Evolutionary conservation across 1,140 invertebrate species (phyloP).

Genomic region (Manduca sexta): DNA sequence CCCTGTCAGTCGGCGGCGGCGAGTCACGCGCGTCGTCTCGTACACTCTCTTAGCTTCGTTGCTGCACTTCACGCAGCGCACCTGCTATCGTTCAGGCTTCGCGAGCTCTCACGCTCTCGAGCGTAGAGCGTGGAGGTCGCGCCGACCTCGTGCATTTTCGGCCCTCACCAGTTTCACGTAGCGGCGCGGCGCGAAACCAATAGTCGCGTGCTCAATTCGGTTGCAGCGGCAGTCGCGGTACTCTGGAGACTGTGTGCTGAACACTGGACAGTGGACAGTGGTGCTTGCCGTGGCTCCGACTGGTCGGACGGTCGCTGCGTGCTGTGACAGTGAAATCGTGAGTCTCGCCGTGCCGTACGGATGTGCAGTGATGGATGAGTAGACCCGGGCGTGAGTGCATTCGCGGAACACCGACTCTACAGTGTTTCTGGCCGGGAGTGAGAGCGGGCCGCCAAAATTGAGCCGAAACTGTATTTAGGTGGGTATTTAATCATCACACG

Average conservation of each 20-base stretch:
- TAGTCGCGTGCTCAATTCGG: slow-evolving; percentile 15
- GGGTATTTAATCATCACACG: slow-evolving; percentile 33
- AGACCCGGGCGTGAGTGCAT: slow-evolving; percentile 50
- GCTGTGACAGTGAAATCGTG: slow-evolving; percentile 70
- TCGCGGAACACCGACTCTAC: slow-evolving; percentile 33
- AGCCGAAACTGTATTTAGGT: slow-evolving; percentile 72
- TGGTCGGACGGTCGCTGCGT: slow-evolving; percentile 40
- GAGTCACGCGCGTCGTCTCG: slow-evolving; percentile 64
- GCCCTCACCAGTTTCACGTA: slow-evolving; percentile 44
- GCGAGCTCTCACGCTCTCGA: slow-evolving; percentile 58
- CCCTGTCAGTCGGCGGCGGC: slow-evolving; percentile 65
- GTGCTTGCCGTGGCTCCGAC: slow-evolving; percentile 45
- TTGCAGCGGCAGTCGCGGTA: slow-evolving; percentile 29
- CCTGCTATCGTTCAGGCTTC: slow-evolving; percentile 52
- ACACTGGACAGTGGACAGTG: slow-evolving; percentile 11
- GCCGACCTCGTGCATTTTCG: slow-evolving; percentile 49
- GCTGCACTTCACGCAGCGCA: slow-evolving; percentile 45
- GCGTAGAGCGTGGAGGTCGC: slow-evolving; percentile 60
- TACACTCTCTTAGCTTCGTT: slow-evolving; percentile 28
- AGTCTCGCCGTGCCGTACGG: slow-evolving; percentile 56
- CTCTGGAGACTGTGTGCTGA: slow-evolving; percentile 24
- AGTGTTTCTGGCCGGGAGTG: slow-evolving; percentile 50
- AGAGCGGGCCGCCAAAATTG: slow-evolving; percentile 68
- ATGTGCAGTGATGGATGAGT: slow-evolving; percentile 72
- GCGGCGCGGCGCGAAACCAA: slow-evolving; percentile 14